These are phyloP conservation scores for Rousettus madagascariensis DNA, from an alignment of 2,797 vertebrate genomes.

Conservation along the genomic window DNA sequence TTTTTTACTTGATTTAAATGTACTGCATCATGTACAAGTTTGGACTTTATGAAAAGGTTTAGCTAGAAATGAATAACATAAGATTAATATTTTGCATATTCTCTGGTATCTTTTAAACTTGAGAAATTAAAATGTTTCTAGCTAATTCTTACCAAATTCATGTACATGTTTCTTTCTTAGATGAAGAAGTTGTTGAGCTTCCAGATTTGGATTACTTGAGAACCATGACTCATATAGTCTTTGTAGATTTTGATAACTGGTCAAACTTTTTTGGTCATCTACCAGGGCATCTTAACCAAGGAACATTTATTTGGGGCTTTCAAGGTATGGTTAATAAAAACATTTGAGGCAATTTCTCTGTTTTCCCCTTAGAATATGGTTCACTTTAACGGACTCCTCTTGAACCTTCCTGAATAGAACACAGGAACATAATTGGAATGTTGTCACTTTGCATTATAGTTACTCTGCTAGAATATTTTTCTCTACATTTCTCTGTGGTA, in stretches of 20 bases:
- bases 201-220: constrained; percentile 88
- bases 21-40: not conserved
- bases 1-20: not conserved
- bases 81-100: not conserved
- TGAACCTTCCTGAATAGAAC: not conserved
- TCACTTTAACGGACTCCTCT: not conserved
- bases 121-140: constrained; percentile 47
- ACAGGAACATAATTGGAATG: not conserved
- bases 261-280: constrained; percentile 86
- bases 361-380: not conserved
- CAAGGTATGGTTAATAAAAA: constrained; percentile 83
- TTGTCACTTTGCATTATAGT: constrained; percentile 21
- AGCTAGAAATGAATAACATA: not conserved
- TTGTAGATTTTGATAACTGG: constrained; percentile 91
- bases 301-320: constrained; percentile 90
- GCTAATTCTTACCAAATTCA: constrained; percentile 35
- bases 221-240: constrained; percentile 90
- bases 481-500: not conserved
- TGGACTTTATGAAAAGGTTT: constrained; percentile 34
- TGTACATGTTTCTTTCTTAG: constrained; percentile 57
- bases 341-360: not conserved
- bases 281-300: constrained; percentile 87
- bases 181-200: constrained; percentile 83
- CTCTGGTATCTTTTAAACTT: constrained; percentile 42
- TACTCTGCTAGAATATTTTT: constrained; percentile 38